A percentile compares a stretch with the other conserved stretches of the same genome.
Evolutionary conservation across 2,888 invertebrate species (phyloP).

Genomic region (Tipula unca): DNA sequence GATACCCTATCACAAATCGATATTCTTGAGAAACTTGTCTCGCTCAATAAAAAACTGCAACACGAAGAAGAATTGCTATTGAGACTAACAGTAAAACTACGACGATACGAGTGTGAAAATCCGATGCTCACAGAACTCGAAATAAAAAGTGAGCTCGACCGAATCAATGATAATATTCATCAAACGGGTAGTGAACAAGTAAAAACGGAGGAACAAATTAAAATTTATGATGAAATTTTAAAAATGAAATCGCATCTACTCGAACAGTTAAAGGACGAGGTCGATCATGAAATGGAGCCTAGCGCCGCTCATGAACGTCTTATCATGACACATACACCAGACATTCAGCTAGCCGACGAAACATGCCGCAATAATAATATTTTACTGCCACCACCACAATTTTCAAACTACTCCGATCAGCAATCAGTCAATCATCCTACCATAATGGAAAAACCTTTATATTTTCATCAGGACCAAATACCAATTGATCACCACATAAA

Average conservation of each 20-base stretch:
- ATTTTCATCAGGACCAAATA: conserved; percentile 1
- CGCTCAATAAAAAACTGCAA: conserved; percentile 63
- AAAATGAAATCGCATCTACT: neutral
- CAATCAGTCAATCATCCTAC: neutral
- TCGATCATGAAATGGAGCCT: neutral
- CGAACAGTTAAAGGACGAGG: neutral
- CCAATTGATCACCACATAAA: neutral
- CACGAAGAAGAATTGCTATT: conserved; percentile 65
- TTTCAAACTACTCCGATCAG: neutral
- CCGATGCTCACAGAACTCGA: conserved; percentile 36
- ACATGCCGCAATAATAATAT: neutral
- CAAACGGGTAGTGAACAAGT: neutral
- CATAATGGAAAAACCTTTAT: neutral
- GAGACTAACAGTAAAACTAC: conserved; percentile 55
- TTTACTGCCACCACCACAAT: conserved; percentile 9
- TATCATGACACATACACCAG: neutral
- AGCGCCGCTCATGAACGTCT: neutral
- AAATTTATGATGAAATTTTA: conserved; percentile 15
- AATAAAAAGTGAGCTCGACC: conserved; percentile 44
- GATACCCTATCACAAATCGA: conserved; percentile 56
- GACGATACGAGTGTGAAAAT: conserved; percentile 49
- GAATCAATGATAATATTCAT: conserved; percentile 46
- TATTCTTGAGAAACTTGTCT: conserved; percentile 61
- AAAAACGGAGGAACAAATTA: neutral
- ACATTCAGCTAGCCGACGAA: neutral